Evolutionary conservation across 2,888 invertebrate species (phyloP).

Genomic region (Troides oblongomaculatus): DNA sequence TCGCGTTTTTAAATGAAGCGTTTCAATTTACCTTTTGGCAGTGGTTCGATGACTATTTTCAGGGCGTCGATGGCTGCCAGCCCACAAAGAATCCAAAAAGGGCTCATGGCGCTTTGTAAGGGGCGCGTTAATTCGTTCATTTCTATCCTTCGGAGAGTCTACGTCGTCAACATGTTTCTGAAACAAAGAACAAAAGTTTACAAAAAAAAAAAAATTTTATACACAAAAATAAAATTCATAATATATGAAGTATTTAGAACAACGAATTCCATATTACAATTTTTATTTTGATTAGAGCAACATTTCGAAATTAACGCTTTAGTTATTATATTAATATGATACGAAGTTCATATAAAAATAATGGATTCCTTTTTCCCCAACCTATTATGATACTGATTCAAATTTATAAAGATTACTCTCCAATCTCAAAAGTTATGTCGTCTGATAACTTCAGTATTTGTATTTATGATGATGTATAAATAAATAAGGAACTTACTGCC

Average conservation of each 20-base stretch:
- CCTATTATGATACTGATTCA: slow-evolving; percentile 23
- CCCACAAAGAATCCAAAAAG: slow-evolving; percentile 61
- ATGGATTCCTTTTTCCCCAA: too few species aligned
- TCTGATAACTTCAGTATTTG: slow-evolving; percentile 70
- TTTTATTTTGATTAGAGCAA: background rate
- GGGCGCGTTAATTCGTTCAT: slow-evolving; percentile 56
- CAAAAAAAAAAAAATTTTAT: background rate
- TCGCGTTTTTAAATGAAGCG: slow-evolving; percentile 28
- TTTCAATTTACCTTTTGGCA: slow-evolving; percentile 71
- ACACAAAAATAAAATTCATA: background rate
- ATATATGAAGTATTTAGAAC: background rate
- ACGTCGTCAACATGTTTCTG: slow-evolving; percentile 57
- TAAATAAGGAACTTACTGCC: slow-evolving; percentile 52
- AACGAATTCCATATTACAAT: background rate
- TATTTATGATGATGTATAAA: slow-evolving; percentile 68
- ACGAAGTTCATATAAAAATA: too few species aligned
- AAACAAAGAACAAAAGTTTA: slow-evolving; percentile 39
- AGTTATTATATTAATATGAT: slow-evolving; percentile 8
- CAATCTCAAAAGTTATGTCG: slow-evolving; percentile 63
- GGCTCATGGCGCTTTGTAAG: slow-evolving; percentile 49
- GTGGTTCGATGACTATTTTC: slow-evolving; percentile 74
- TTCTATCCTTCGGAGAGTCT: slow-evolving; percentile 38
- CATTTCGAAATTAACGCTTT: background rate
- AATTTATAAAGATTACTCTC: slow-evolving; percentile 50
- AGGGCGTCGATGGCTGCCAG: slow-evolving; percentile 63